A percentile compares a stretch with the other conserved stretches of the same genome.
Evolutionary conservation across 2,113 vertebrate genomes (phyloP).

Genomic region (Serilophus lunatus): DNA sequence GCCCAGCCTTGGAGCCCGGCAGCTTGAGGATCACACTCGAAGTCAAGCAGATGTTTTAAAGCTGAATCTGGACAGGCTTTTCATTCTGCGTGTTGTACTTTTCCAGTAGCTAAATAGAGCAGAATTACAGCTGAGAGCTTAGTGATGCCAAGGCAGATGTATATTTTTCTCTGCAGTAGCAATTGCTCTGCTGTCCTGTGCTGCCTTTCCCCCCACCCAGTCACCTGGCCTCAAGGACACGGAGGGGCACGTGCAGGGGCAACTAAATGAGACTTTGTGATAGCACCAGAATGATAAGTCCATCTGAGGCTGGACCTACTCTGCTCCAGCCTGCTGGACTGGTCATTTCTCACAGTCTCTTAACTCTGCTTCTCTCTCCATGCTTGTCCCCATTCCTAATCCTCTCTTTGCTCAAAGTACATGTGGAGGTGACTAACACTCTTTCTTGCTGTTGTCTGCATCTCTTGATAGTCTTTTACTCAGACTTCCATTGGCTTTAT

Average conservation of each 20-base stretch:
- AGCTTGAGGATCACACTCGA: rapidly evolving
- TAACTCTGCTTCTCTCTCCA: neutral
- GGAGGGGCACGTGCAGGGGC: rapidly evolving
- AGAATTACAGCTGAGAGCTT: neutral
- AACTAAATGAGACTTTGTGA: neutral
- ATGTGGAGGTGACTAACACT: neutral
- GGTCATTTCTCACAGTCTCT: neutral
- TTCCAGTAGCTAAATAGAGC: neutral
- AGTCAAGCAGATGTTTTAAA: neutral
- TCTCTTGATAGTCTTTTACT: neutral
- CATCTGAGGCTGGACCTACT: neutral
- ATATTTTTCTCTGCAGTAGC: neutral
- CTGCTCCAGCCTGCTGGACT: neutral
- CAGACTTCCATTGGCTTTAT: neutral
- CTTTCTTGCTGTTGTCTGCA: neutral
- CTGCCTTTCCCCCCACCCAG: neutral
- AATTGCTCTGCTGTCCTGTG: neutral
- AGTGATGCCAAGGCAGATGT: neutral
- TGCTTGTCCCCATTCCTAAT: neutral
- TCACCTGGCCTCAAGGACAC: neutral
- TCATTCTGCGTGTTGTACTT: neutral
- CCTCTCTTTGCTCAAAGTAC: neutral
- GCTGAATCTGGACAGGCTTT: neutral
- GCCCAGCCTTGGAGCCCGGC: neutral
- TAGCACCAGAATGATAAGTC: neutral